phyloP scores from a whole-genome alignment of 2,113 vertebrate species.

The Xyrauchen texanus region DNA sequence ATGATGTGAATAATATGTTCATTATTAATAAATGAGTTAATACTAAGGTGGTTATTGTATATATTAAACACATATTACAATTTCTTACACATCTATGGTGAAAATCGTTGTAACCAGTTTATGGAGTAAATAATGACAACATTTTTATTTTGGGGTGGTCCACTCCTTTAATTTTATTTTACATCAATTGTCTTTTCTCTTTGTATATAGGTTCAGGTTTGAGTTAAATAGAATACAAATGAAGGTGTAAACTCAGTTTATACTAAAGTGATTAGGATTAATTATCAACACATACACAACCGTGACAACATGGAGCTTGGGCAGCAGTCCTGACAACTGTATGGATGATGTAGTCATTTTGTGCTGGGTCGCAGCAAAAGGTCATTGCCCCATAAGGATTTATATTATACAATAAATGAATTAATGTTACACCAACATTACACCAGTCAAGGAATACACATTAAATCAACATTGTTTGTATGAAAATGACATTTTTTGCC shows the following conservation, averaged over 20 bases:
- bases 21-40: too few relatives aligned
- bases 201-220: not conserved
- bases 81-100: too few relatives aligned
- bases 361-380: not conserved
- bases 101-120: too few relatives aligned
- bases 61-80: too few relatives aligned
- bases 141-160: too few relatives aligned
- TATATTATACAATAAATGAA: not conserved
- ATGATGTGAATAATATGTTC: too few relatives aligned
- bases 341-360: not conserved
- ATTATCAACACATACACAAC: not conserved
- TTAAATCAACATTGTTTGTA: not conserved
- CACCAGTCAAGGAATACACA: not conserved
- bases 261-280: not conserved
- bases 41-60: too few relatives aligned
- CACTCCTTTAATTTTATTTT: too few relatives aligned
- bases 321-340: not conserved
- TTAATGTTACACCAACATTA: not conserved
- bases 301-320: not conserved
- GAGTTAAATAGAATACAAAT: not conserved
- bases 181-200: not conserved
- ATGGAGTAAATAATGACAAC: too few relatives aligned
- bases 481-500: not conserved
- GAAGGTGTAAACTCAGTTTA: not conserved
- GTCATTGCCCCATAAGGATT: not conserved